These are phyloP conservation scores for Drosophila lowei DNA, from an alignment of 1,140 invertebrate genomes.

Conservation along the genomic window DNA sequence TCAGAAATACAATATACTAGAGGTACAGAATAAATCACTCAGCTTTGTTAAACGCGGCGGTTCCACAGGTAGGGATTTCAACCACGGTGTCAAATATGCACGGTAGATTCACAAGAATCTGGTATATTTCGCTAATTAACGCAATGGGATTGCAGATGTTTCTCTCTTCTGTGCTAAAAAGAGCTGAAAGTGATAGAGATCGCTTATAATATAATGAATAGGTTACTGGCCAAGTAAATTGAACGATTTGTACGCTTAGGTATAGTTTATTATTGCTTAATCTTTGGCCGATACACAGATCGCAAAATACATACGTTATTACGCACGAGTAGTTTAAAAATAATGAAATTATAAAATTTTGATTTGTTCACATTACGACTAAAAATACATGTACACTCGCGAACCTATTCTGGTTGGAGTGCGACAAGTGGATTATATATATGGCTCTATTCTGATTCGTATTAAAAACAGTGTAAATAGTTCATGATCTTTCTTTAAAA, in stretches of 20 bases:
- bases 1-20: too few relatives aligned
- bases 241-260: slow-evolving; percentile 42
- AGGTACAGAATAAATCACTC: too few relatives aligned
- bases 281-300: slow-evolving; percentile 78
- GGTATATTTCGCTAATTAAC: too few relatives aligned
- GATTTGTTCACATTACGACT: neutral
- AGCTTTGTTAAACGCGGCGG: too few relatives aligned
- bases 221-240: slow-evolving; percentile 8
- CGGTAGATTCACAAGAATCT: too few relatives aligned
- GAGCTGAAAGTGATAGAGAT: too few relatives aligned
- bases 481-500: slow-evolving; percentile 28
- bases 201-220: too few relatives aligned
- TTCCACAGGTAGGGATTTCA: too few relatives aligned
- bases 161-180: too few relatives aligned
- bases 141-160: too few relatives aligned
- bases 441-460: slow-evolving; percentile 48
- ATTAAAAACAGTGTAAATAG: slow-evolving; percentile 52
- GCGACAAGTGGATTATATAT: slow-evolving; percentile 8
- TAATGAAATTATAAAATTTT: slow-evolving; percentile 35
- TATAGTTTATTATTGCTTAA: slow-evolving; percentile 76
- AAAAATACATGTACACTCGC: too few relatives aligned
- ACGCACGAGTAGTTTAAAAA: slow-evolving; percentile 56
- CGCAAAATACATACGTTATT: slow-evolving; percentile 59
- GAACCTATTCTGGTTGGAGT: neutral
- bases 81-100: too few relatives aligned